Evolutionary conservation across 2,113 vertebrate species (phyloP), one percentile per base, ranked within the genome.

Genomic region (Aldabrachelys gigantea): DNA sequence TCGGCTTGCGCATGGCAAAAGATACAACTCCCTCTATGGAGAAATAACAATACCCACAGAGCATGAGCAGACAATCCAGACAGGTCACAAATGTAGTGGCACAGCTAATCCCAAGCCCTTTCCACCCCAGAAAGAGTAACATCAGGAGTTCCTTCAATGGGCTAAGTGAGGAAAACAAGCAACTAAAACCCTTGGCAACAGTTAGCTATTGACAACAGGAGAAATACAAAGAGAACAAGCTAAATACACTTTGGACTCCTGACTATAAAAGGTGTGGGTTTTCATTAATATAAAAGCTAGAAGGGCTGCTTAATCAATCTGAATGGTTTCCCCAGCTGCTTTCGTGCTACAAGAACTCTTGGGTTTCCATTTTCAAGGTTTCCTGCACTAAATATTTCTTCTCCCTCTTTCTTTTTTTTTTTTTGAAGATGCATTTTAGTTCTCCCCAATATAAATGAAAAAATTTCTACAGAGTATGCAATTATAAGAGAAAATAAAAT

Each of bases 21-120:
- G 13, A 27, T 0, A 0, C 35, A 89, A 84, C 27, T 78, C 41
- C 75, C 41, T 49, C 41, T 10, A 57, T 80, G 76, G 29, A 82
- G 79, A 19, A 2, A 1, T 38, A 62, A 35, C 16, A 80, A 85
- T 92, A 94, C 3, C 24, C 76, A 84, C 29, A 78, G 86, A 88
- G 13, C 47, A 57, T 10, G 47, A 92, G 76, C 62, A 95, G 92
- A 87, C 81, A 92, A 69, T 41, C 50, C 84, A 85, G 76, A 90
- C 31, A 85, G 41, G 31, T 50, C 38, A 72, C 52, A 38, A 90
- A 38, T 12, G 87, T 79, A 35, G 44, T 8, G 82, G 59, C 93
- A 96, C 91, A 95, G 93, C 89, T 91, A 3, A 80, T 84, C 85
- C 90, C n/a, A 1, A 92, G 81, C 72, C 54, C 85, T 82, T 69